Conservation (phyloP, 2,888 invertebrate genomes). For the Macrostomum cliftonense region DNA sequence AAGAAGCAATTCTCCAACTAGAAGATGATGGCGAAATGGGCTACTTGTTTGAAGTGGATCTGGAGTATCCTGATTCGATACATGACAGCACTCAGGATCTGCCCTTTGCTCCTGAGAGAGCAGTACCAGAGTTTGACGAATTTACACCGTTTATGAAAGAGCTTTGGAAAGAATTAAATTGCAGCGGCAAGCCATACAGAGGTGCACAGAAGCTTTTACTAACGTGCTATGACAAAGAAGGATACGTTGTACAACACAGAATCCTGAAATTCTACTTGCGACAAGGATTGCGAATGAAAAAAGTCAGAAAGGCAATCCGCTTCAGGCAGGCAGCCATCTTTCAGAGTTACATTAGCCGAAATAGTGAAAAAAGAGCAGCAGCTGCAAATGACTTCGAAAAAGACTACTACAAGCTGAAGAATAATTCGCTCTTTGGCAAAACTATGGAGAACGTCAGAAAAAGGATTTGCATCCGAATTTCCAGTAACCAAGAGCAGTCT, state of each 20-base stretch:
- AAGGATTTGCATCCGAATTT: too few relatives aligned
- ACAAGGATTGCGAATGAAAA: slow-evolving; percentile 17
- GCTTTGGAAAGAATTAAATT: background rate
- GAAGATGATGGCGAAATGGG: slow-evolving; percentile 13
- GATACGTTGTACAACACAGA: slow-evolving; percentile 27
- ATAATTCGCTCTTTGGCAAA: too few relatives aligned
- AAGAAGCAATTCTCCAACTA: background rate
- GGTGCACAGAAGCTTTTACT: slow-evolving; percentile 17
- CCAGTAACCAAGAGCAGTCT: too few relatives aligned
- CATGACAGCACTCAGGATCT: slow-evolving; percentile 28
- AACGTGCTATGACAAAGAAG: slow-evolving; percentile 14
- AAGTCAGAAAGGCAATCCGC: too few relatives aligned
- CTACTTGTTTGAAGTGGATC: slow-evolving; percentile 36
- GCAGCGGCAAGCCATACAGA: background rate
- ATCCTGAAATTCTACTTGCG: slow-evolving; percentile 22
- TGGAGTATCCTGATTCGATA: slow-evolving; percentile 32
- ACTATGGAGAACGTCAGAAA: too few relatives aligned
- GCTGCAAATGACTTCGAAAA: too few relatives aligned
- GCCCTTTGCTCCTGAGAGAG: slow-evolving; percentile 18
- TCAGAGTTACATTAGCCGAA: too few relatives aligned
- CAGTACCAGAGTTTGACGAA: background rate
- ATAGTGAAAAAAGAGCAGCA: too few relatives aligned
- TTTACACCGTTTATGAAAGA: background rate
- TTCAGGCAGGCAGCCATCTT: too few relatives aligned
- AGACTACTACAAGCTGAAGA: too few relatives aligned